phyloP scores from a whole-genome alignment of 2,888 invertebrate species.

The Mechanitis mazaeus region DNA sequence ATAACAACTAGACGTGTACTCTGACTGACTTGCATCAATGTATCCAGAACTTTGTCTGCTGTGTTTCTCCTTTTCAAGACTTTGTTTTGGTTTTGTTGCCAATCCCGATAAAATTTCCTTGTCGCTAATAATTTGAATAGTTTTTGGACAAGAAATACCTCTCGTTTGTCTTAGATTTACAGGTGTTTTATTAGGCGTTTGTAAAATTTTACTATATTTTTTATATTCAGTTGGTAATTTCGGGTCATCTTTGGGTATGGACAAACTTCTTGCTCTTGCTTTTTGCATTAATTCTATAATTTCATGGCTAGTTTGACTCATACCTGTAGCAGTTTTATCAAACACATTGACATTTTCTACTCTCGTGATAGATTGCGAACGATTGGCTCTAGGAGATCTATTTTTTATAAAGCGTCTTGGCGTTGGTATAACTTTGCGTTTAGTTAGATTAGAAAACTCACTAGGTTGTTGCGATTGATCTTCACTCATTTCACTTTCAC shows the following conservation, averaged over 20 bases:
- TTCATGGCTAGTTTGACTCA: conserved; percentile 69
- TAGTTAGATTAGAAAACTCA: conserved; percentile 41
- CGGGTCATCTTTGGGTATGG: conserved; percentile 72
- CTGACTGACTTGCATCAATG: conserved; percentile 71
- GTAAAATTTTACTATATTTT: conserved; percentile 62
- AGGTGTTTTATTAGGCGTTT: conserved; percentile 74
- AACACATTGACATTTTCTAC: conserved; percentile 53
- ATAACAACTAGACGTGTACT: conserved; percentile 72
- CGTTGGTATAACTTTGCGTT: conserved; percentile 61
- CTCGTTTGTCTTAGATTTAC: conserved; percentile 52
- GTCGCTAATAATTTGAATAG: conserved; percentile 70
- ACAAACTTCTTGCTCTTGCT: conserved; percentile 68
- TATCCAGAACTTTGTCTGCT: conserved; percentile 68
- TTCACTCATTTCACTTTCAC: conserved; percentile 77
- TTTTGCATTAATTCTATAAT: conserved; percentile 71
- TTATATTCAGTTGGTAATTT: conserved; percentile 56
- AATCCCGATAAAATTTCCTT: conserved; percentile 74
- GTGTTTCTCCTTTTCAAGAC: conserved; percentile 49
- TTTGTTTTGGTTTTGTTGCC: conserved; percentile 53
- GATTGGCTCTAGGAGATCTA: conserved; percentile 64
- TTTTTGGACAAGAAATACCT: conserved; percentile 73
- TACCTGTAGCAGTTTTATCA: conserved; percentile 59
- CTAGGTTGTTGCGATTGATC: conserved; percentile 57
- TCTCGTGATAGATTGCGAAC: conserved; percentile 77
- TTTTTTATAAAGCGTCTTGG: conserved; percentile 65